These are phyloP conservation scores for Hemibagrus wyckioides DNA, from an alignment of 2,113 vertebrate species.

Conservation along the genomic window DNA sequence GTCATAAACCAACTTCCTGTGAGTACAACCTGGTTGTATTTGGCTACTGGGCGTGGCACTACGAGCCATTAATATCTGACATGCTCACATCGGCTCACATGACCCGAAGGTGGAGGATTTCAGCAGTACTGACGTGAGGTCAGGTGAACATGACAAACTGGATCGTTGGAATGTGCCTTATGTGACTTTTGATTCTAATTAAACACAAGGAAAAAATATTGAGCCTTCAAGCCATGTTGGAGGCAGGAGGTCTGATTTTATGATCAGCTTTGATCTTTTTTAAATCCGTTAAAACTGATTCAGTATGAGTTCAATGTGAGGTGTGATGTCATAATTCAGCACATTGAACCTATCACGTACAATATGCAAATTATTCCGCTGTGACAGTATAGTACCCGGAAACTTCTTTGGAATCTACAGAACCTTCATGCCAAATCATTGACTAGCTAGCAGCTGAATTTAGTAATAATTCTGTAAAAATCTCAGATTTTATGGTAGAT, in stretches of 20 bases:
- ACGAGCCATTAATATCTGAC: conserved; percentile 52
- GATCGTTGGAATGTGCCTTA: background rate
- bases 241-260: background rate
- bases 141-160: conserved; percentile 56
- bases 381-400: background rate
- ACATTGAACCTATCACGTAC: background rate
- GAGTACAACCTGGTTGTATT: background rate
- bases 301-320: background rate
- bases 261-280: background rate
- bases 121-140: conserved; percentile 22
- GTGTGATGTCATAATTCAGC: background rate
- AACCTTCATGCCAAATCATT: background rate
- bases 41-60: conserved; percentile 29
- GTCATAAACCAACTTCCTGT: background rate
- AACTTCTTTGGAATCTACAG: background rate
- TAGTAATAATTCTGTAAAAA: background rate
- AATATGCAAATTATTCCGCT: background rate
- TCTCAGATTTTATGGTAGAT: background rate
- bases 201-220: background rate
- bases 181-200: background rate
- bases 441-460: background rate
- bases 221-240: background rate
- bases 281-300: background rate
- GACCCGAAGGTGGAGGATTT: conserved; percentile 28
- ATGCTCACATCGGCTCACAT: conserved; percentile 47